phyloP scores from a whole-genome alignment of 2,797 vertebrate species.

The Ptychadena robeensis region DNA sequence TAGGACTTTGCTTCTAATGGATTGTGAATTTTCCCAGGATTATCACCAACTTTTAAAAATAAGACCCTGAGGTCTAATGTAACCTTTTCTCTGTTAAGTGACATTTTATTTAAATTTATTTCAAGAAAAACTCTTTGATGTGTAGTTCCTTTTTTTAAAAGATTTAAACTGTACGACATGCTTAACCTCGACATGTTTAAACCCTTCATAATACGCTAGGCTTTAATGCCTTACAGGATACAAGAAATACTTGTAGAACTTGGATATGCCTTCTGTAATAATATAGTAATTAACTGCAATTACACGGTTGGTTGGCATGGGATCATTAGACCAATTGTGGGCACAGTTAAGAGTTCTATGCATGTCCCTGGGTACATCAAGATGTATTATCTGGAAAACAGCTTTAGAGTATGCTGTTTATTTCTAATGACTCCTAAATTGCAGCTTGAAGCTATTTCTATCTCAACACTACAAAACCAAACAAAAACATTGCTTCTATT shows the following conservation, averaged over 20 bases:
- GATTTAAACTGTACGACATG: background rate
- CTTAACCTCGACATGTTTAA: background rate
- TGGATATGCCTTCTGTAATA: slow-evolving; percentile 28
- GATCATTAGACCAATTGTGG: slow-evolving; percentile 37
- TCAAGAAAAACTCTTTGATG: background rate
- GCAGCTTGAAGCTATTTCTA: slow-evolving; percentile 10
- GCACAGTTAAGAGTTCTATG: background rate
- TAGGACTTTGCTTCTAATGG: too few relatives aligned
- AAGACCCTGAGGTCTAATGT: background rate
- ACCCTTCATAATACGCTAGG: background rate
- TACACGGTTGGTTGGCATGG: slow-evolving; percentile 30
- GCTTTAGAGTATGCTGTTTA: slow-evolving; percentile 6
- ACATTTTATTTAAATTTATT: too few relatives aligned
- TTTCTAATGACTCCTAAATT: slow-evolving; percentile 32
- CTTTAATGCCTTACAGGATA: slow-evolving; percentile 19
- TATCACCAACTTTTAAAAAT: too few relatives aligned
- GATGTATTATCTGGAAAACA: slow-evolving; percentile 27
- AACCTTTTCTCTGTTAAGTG: background rate
- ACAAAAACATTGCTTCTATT: slow-evolving; percentile 14
- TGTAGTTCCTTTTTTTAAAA: background rate
- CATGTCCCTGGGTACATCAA: background rate
- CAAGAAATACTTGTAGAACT: slow-evolving; percentile 5
- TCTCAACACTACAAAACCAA: slow-evolving; percentile 22
- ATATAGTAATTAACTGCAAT: slow-evolving; percentile 41
- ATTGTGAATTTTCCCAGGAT: too few relatives aligned